A percentile compares a stretch with the other conserved stretches of the same genome.
These are phyloP conservation scores for Mus pahari DNA, from an alignment of 2,113 vertebrate species.

Conservation along the genomic window DNA sequence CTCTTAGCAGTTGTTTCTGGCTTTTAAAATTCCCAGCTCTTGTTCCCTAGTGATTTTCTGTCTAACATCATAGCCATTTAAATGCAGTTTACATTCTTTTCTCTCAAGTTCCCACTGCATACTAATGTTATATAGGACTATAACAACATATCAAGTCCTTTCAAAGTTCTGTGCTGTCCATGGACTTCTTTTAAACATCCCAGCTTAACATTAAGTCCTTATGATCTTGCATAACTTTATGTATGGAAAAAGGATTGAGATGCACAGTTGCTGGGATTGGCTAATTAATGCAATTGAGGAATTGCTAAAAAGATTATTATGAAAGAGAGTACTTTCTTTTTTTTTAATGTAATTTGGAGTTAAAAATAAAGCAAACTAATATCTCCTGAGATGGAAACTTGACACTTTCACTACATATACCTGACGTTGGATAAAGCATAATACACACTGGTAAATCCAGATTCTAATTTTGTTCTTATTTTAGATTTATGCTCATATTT, in stretches of 20 bases:
- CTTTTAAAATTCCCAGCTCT: slow-evolving; percentile 46
- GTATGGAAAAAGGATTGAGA: neutral
- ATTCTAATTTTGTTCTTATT: slow-evolving; percentile 59
- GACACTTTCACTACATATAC: slow-evolving; percentile 34
- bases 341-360: slow-evolving; percentile 46
- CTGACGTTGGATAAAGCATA: slow-evolving; percentile 52
- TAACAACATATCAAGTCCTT: neutral
- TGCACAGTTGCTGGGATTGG: neutral
- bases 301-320: slow-evolving; percentile 29
- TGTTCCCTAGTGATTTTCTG: slow-evolving; percentile 11
- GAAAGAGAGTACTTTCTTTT: slow-evolving; percentile 52
- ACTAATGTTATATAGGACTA: neutral
- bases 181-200: slow-evolving; percentile 12
- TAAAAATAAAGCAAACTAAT: slow-evolving; percentile 21
- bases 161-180: slow-evolving; percentile 5
- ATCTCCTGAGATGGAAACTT: slow-evolving; percentile 25
- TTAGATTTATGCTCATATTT: slow-evolving; percentile 69
- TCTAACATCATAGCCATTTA: neutral
- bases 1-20: neutral
- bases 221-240: neutral
- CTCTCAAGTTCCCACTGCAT: slow-evolving; percentile 4
- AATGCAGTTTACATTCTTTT: neutral
- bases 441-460: neutral
- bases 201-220: slow-evolving; percentile 48
- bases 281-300: slow-evolving; percentile 36